These are phyloP conservation scores for Hypothenemus hampei DNA, from an alignment of 1,140 invertebrate genomes.

Conservation along the genomic window DNA sequence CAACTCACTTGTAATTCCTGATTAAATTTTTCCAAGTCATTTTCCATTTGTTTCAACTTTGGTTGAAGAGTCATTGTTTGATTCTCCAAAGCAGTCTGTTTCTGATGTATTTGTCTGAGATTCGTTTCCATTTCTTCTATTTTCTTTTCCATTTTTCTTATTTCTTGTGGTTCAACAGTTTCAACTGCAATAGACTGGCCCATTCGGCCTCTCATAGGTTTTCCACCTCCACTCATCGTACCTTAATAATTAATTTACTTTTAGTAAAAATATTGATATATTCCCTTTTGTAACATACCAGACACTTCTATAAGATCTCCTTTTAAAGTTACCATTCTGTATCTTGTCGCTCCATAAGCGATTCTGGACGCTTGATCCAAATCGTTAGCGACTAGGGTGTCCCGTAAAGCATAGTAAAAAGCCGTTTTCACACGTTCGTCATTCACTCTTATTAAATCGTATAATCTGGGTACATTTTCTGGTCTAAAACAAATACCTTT, in stretches of 20 bases:
- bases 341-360: conserved; percentile 72
- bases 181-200: conserved; percentile 63
- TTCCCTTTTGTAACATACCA: conserved; percentile 48
- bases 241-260: conserved; percentile 47
- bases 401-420: conserved; percentile 84
- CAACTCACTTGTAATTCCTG: conserved; percentile 53
- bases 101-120: conserved; percentile 48
- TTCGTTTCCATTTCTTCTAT: conserved; percentile 48
- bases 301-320: conserved; percentile 88
- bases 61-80: conserved; percentile 45
- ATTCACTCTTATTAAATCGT: conserved; percentile 81
- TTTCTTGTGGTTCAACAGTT: conserved; percentile 51
- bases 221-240: conserved; percentile 86
- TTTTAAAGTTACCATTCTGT: conserved; percentile 83
- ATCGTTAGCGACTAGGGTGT: conserved; percentile 85
- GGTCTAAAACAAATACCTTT: conserved; percentile 63
- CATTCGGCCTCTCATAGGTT: conserved; percentile 65
- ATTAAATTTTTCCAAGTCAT: conserved; percentile 51
- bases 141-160: conserved; percentile 51
- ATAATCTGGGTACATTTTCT: conserved; percentile 81
- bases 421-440: conserved; percentile 76
- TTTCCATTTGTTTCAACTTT: conserved; percentile 46
- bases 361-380: conserved; percentile 87
- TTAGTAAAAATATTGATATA: background rate
- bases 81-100: conserved; percentile 51